A percentile compares a stretch with the other conserved stretches of the same genome.
These are phyloP conservation scores for Marmota monax DNA, from an alignment of 2,113 vertebrate genomes.

Conservation along the genomic window DNA sequence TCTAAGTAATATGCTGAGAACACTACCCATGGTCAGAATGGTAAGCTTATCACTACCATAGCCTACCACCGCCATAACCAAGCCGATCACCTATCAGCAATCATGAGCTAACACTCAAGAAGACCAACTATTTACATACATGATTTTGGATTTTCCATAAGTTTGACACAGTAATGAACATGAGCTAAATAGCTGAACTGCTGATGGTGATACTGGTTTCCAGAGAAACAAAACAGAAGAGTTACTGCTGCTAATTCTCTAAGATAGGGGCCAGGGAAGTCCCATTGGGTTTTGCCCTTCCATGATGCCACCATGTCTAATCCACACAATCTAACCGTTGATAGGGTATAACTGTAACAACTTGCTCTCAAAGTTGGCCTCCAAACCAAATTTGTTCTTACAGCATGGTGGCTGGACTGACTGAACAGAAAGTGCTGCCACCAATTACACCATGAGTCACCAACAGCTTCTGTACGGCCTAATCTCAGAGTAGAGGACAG, in stretches of 20 bases:
- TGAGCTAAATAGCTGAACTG: neutral
- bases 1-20: constrained; percentile 2
- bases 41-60: neutral
- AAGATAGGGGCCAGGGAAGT: neutral
- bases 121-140: too few species aligned
- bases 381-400: neutral
- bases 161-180: neutral
- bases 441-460: neutral
- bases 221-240: neutral
- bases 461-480: neutral
- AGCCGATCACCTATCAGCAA: neutral
- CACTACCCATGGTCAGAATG: neutral
- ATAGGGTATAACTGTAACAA: neutral
- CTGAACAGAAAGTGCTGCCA: constrained; percentile 15
- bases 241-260: neutral
- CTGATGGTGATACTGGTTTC: neutral
- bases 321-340: neutral
- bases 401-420: neutral
- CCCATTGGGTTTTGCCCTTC: neutral
- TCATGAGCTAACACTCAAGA: neutral
- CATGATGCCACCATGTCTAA: neutral
- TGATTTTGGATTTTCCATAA: neutral
- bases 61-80: neutral
- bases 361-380: neutral
- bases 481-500: neutral